A percentile compares a stretch with the other conserved stretches of the same genome.
These are phyloP conservation scores for Buceros bicornis DNA, from an alignment of 2,797 vertebrate genomes.

Conservation along the genomic window DNA sequence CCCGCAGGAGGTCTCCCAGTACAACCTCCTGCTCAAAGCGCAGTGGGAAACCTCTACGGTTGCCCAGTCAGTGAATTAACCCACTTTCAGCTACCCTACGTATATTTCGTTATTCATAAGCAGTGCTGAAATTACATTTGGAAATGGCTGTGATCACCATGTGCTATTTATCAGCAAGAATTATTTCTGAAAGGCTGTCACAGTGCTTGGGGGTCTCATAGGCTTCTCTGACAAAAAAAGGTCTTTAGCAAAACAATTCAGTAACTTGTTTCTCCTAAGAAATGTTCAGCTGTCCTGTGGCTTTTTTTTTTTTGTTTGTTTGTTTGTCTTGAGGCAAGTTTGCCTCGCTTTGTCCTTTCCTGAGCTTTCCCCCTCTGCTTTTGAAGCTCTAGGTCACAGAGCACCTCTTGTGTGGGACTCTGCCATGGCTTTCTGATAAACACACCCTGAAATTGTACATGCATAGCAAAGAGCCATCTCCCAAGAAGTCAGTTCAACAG, in stretches of 20 bases:
- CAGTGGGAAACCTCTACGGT: background rate
- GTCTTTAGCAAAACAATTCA: background rate
- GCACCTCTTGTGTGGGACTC: background rate
- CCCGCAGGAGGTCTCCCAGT: background rate
- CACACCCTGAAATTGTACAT: background rate
- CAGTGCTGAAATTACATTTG: background rate
- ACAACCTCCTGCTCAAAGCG: background rate
- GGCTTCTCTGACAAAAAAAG: background rate
- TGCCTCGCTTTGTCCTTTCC: background rate
- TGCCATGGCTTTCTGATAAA: background rate
- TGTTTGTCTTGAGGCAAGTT: background rate
- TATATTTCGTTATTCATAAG: background rate
- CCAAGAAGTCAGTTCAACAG: background rate
- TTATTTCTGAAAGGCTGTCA: background rate
- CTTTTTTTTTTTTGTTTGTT: too few species aligned
- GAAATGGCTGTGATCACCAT: background rate
- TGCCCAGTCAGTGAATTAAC: background rate
- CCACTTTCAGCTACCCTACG: background rate
- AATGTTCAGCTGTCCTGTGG: background rate
- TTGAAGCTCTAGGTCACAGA: background rate
- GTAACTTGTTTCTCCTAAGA: background rate
- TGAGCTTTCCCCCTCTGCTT: background rate
- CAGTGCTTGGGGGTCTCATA: background rate
- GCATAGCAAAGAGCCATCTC: background rate
- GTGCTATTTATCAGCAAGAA: background rate